phyloP scores from a whole-genome alignment of 2,888 invertebrate genomes.

The Gonocerus acuteangulatus region DNA sequence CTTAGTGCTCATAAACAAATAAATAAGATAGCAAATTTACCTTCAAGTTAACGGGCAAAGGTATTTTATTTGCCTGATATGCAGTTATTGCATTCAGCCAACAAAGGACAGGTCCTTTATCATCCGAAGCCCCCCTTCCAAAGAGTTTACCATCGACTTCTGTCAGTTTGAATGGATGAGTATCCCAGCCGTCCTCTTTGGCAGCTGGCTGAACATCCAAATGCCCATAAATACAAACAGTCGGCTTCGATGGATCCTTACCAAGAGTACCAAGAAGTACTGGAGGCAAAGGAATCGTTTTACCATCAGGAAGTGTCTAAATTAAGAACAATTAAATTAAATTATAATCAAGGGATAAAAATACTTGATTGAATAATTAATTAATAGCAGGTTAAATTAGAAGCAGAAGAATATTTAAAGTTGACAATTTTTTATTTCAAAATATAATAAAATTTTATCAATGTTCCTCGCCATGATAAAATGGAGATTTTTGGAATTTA shows the following conservation, averaged over 20 bases:
- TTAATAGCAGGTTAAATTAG: neutral
- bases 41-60: slow-evolving; percentile 57
- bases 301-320: slow-evolving; percentile 55
- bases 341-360: neutral
- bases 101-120: slow-evolving; percentile 89
- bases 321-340: neutral
- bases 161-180: slow-evolving; percentile 85
- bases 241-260: slow-evolving; percentile 77
- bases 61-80: slow-evolving; percentile 62
- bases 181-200: slow-evolving; percentile 88
- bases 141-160: slow-evolving; percentile 82
- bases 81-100: slow-evolving; percentile 93
- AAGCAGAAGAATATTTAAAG: no score
- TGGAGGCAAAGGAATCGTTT: slow-evolving; percentile 71
- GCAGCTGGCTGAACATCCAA: slow-evolving; percentile 95
- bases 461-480: no score
- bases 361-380: neutral
- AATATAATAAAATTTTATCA: no score
- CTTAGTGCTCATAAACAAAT: no score
- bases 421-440: no score
- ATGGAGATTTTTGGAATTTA: no score
- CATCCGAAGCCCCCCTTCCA: slow-evolving; percentile 88
- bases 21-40: no score
- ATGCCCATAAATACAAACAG: slow-evolving; percentile 91
- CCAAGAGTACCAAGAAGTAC: slow-evolving; percentile 74